Evolutionary conservation across 1,140 invertebrate species (phyloP).

Genomic region (Trichonephila clavipes): DNA sequence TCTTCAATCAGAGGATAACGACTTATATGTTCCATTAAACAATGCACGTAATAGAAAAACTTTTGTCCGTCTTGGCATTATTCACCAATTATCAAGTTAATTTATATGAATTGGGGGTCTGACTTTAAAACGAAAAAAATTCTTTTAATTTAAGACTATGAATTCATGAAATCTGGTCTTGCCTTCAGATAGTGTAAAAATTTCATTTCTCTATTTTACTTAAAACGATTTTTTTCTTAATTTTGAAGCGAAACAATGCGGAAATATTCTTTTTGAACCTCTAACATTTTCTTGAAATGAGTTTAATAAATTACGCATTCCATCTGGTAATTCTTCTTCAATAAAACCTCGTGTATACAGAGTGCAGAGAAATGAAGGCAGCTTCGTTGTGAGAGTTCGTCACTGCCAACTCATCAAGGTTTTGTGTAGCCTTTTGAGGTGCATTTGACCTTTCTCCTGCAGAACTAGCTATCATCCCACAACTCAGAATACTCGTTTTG

Average conservation of each 20-base stretch:
- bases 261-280: not conserved
- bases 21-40: too few species aligned
- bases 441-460: not conserved
- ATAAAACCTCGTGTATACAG: not conserved
- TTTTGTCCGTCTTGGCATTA: too few species aligned
- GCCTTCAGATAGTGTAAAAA: too few species aligned
- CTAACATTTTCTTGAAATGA: not conserved
- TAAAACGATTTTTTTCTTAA: too few species aligned
- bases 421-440: not conserved
- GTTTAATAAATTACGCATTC: not conserved
- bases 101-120: too few species aligned
- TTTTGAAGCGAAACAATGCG: not conserved
- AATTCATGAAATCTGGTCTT: too few species aligned
- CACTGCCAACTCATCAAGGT: not conserved
- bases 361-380: not conserved
- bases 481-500: conserved; percentile 44
- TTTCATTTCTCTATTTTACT: too few species aligned
- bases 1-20: too few species aligned
- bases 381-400: not conserved
- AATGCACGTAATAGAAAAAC: too few species aligned
- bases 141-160: too few species aligned
- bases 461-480: conserved; percentile 14
- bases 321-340: not conserved
- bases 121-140: too few species aligned
- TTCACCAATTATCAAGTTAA: too few species aligned